Evolutionary conservation across 1,140 invertebrate species (phyloP).

Genomic region (Conus betulinus): DNA sequence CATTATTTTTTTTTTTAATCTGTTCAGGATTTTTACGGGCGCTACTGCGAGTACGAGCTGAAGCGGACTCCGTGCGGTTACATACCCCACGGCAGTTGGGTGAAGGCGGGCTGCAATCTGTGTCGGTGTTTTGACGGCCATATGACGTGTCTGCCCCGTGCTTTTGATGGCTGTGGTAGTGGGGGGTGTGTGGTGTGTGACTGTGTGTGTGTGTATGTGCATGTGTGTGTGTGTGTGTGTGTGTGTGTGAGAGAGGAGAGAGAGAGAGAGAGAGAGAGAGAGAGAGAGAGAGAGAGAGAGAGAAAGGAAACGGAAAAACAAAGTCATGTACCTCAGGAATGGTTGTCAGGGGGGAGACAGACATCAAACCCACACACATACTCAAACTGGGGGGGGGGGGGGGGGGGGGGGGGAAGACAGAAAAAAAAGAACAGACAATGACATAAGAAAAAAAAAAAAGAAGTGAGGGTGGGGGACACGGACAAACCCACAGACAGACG

Average conservation of each 20-base stretch:
- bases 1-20: neutral
- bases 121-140: conserved; percentile 28
- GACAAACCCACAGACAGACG: too few species aligned
- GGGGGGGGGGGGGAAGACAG: too few species aligned
- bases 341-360: too few species aligned
- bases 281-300: too few species aligned
- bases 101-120: conserved; percentile 30
- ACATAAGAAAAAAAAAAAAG: too few species aligned
- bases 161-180: conserved; percentile 34
- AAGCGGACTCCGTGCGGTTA: conserved; percentile 12
- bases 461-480: too few species aligned
- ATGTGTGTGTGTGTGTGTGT: neutral
- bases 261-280: too few species aligned
- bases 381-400: too few species aligned
- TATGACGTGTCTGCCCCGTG: conserved; percentile 20
- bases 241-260: neutral
- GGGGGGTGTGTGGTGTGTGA: neutral
- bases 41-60: conserved; percentile 19
- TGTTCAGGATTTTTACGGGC: conserved; percentile 28
- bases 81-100: conserved; percentile 27
- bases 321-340: too few species aligned
- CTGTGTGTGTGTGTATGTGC: neutral
- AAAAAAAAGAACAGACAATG: too few species aligned
- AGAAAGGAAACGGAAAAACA: too few species aligned
- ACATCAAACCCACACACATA: too few species aligned